Evolutionary conservation across 2,113 vertebrate genomes (phyloP), one percentile per base, ranked within the genome.

Genomic region (Boulengeromyrus knoepffleri): DNA sequence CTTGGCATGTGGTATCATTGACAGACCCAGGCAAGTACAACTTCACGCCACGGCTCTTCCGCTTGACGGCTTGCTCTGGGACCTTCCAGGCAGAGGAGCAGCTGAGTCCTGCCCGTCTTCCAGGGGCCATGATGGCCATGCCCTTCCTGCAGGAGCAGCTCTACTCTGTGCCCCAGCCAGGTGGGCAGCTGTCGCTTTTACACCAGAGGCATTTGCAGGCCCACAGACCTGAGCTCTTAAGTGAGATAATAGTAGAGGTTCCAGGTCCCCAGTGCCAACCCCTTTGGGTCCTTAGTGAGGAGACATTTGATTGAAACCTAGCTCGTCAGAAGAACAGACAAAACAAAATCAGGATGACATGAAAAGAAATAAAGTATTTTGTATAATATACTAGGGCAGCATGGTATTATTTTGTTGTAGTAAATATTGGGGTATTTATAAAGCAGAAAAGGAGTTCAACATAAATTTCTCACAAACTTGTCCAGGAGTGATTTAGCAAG

Each of bases 61-160:
- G 90, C 7, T 90, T 97, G 89, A 95, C 94, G 13, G 95, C 95
- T 90, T 94, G 95, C 89, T 94, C 95, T 0, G 95, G 96, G 8
- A 56, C 91, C 6, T 97, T 97, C 39, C 93, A 94, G 42, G 94
- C 93, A 47, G 95, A 95, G 91, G 96, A 97, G 92, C 91, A 91
- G 83, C 92, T 96, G 90, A 95, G 92, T 85, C 91, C 95, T 0
- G 92, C 94, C 53, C 92, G 95, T 31, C 94, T 94, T 88, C 17
- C 90, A 0, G 95, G 94, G 91, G 93, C 92, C 2, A 92, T 95
- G 66, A 95, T 95, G 94, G 95, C 95, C 0, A 95, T 96, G 96
- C 96, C 96, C 0, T 96, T 97, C 91, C 93, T 96, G 58, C 96
- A 97, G 93, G 96, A 96, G 70, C 95, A 95, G 91, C 95, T 97